These are phyloP conservation scores for Drosophila leonis DNA, from an alignment of 2,888 invertebrate species.

Conservation along the genomic window DNA sequence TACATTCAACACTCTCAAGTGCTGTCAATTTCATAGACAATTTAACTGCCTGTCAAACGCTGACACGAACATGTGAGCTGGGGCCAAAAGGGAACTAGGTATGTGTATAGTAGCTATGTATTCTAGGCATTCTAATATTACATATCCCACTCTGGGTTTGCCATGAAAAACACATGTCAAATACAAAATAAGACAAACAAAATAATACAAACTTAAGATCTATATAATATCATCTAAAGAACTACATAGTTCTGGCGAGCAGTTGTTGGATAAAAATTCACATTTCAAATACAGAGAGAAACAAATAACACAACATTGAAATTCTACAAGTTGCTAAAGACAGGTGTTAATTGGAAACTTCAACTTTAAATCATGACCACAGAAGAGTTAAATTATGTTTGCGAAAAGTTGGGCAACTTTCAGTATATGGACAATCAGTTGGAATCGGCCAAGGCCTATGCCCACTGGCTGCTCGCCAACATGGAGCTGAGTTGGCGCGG, in stretches of 20 bases:
- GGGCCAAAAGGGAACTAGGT: neutral
- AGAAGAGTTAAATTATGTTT: conserved; percentile 11
- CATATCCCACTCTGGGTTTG: neutral
- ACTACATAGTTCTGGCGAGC: neutral
- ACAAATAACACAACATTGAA: conserved; percentile 11
- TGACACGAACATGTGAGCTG: neutral
- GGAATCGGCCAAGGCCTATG: conserved; percentile 38
- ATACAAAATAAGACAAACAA: no score
- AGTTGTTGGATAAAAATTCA: neutral
- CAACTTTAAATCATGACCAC: conserved; percentile 26
- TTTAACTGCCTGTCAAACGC: neutral
- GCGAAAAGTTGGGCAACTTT: conserved; percentile 22
- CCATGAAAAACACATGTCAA: neutral
- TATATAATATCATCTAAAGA: neutral
- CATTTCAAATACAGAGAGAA: neutral
- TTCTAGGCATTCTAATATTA: neutral
- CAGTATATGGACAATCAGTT: conserved; percentile 40
- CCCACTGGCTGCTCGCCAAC: conserved; percentile 32
- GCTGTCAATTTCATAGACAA: neutral
- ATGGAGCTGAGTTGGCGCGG: conserved; percentile 48
- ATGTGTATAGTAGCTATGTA: neutral
- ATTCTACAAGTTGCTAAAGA: neutral
- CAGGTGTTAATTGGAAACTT: neutral
- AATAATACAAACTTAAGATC: no score
- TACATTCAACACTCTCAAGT: neutral